Evolutionary conservation across 2,113 vertebrate species (phyloP).

Genomic region (Sula dactylatra): DNA sequence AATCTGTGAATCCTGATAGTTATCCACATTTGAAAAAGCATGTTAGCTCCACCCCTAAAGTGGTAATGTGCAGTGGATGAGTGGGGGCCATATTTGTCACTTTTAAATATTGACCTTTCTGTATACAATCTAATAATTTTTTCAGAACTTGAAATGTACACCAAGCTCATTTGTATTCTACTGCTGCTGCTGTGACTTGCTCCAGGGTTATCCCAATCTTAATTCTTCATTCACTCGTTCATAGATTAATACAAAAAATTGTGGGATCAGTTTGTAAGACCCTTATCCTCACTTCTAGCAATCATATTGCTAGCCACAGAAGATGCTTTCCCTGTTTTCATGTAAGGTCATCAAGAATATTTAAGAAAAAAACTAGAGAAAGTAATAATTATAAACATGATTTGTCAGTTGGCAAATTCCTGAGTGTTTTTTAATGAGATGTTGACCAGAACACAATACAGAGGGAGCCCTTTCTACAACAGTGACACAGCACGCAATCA

Average conservation of each 20-base stretch:
- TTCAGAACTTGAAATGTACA: background rate
- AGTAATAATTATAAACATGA: background rate
- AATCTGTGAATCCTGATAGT: background rate
- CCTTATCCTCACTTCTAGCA: background rate
- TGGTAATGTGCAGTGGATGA: background rate
- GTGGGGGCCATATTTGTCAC: background rate
- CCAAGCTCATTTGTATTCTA: background rate
- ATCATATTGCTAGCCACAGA: background rate
- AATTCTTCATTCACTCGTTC: background rate
- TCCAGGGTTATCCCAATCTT: background rate
- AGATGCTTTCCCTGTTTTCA: background rate
- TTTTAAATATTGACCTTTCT: background rate
- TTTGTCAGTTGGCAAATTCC: background rate
- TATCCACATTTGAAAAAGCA: background rate
- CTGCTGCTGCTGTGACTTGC: background rate
- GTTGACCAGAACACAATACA: accelerated
- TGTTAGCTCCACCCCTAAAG: background rate
- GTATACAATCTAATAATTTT: background rate
- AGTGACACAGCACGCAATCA: background rate
- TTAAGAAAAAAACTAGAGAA: background rate
- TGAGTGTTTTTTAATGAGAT: background rate
- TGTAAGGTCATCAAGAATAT: background rate
- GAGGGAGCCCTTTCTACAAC: background rate
- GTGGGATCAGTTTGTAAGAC: background rate
- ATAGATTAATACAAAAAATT: background rate